These are phyloP conservation scores for Drosophila ficusphila DNA, from an alignment of 1,140 invertebrate species.

Conservation along the genomic window DNA sequence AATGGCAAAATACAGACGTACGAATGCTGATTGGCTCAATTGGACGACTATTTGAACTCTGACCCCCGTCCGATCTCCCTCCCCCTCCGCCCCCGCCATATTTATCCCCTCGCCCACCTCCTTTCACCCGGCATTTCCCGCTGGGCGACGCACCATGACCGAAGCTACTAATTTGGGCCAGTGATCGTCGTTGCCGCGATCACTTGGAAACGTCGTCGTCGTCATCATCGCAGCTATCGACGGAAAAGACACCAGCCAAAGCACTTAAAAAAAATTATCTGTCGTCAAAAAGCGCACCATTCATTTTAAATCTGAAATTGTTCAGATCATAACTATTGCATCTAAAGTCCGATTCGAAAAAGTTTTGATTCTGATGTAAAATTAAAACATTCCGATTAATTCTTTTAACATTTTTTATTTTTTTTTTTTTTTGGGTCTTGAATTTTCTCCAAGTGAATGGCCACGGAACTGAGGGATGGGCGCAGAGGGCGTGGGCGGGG, in stretches of 20 bases:
- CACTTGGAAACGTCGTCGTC: constrained; percentile 42
- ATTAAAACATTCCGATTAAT: background rate
- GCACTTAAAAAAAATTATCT: constrained; percentile 23
- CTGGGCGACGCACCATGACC: constrained; percentile 66
- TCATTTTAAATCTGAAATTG: too few species aligned
- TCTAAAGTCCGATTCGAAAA: too few species aligned
- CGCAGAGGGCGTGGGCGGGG: constrained; percentile 26
- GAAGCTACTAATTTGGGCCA: constrained; percentile 76
- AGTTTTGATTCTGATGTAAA: too few species aligned
- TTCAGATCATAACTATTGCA: too few species aligned
- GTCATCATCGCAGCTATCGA: constrained; percentile 31
- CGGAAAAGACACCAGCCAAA: constrained; percentile 25
- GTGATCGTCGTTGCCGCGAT: constrained; percentile 37
- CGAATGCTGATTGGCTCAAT: constrained; percentile 80
- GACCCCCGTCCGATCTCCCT: constrained; percentile 50
- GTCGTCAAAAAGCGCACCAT: too few species aligned
- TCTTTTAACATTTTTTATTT: background rate
- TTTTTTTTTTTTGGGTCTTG: background rate
- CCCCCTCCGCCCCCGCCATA: background rate
- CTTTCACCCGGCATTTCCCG: constrained; percentile 17
- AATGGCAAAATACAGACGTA: constrained; percentile 42
- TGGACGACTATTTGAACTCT: constrained; percentile 83
- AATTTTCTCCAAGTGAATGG: constrained; percentile 4
- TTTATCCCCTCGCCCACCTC: background rate
- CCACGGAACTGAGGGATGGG: constrained; percentile 18